Conservation (phyloP, 2,888 invertebrate species). For the Eupithecia vulgata region DNA sequence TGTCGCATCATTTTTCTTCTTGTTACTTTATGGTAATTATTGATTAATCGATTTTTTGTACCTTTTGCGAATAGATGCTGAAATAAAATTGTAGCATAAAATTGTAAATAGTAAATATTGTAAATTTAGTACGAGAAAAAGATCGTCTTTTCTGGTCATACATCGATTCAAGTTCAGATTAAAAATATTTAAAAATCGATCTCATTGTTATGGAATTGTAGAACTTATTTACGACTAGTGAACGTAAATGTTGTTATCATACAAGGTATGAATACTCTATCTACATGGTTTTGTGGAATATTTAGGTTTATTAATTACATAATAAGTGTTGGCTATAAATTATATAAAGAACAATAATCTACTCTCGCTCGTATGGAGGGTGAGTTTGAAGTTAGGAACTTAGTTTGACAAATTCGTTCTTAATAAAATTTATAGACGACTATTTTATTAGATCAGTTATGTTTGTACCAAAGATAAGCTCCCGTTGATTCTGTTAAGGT, state of each 20-base stretch:
- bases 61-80: conserved; percentile 25
- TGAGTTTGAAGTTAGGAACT: background rate
- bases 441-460: conserved; percentile 48
- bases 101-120: conserved; percentile 27
- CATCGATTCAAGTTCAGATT: conserved; percentile 73
- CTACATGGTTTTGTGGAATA: conserved; percentile 50
- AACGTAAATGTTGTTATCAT: conserved; percentile 81
- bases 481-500: conserved; percentile 55
- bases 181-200: conserved; percentile 77
- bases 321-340: conserved; percentile 42
- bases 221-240: conserved; percentile 64
- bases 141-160: conserved; percentile 57
- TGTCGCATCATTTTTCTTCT: conserved; percentile 17
- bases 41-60: conserved; percentile 19
- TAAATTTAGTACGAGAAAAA: conserved; percentile 35
- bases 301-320: conserved; percentile 45
- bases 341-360: conserved; percentile 15
- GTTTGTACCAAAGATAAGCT: conserved; percentile 80
- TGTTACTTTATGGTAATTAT: conserved; percentile 13
- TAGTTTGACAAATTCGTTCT: conserved; percentile 4
- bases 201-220: conserved; percentile 81
- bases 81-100: conserved; percentile 19
- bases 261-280: conserved; percentile 80
- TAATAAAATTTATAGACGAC: conserved; percentile 44
- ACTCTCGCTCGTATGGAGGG: background rate